A percentile compares a stretch with the other conserved stretches of the same genome.
Evolutionary conservation across 2,113 vertebrate species (phyloP).

Genomic region (Oreochromis aureus): DNA sequence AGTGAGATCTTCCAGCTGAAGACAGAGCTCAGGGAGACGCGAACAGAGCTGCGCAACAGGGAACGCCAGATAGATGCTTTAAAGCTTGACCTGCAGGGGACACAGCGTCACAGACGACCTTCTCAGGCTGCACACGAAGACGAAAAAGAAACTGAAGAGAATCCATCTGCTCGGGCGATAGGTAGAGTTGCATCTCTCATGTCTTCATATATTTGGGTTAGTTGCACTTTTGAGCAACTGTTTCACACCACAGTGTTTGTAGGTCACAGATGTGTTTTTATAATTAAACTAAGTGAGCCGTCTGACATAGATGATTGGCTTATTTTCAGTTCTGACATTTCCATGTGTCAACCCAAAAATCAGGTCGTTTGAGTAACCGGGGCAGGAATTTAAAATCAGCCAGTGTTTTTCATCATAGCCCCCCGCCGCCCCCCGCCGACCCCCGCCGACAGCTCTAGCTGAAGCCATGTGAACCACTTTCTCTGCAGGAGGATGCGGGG

Average conservation of each 20-base stretch:
- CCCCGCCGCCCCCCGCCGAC: no score
- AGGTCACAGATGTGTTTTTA: background rate
- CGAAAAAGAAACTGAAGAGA: conserved; percentile 47
- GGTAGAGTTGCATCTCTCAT: background rate
- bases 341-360: background rate
- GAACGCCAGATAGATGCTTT: conserved; percentile 82
- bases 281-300: background rate
- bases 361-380: conserved; percentile 24
- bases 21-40: conserved; percentile 85
- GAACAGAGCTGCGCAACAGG: conserved; percentile 75
- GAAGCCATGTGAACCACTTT: conserved; percentile 22
- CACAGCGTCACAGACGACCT: conserved; percentile 36
- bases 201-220: background rate
- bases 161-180: conserved; percentile 3
- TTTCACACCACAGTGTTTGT: background rate
- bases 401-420: conserved; percentile 7
- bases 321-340: background rate
- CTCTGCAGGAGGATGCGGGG: conserved; percentile 47
- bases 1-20: conserved; percentile 93
- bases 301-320: background rate
- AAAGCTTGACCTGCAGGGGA: conserved; percentile 72
- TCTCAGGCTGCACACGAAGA: conserved; percentile 60
- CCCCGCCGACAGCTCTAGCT: background rate
- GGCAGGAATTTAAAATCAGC: conserved; percentile 24
- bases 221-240: background rate